Evolutionary conservation across 2,888 invertebrate species (phyloP).

Genomic region (Mallateleia sp.): DNA sequence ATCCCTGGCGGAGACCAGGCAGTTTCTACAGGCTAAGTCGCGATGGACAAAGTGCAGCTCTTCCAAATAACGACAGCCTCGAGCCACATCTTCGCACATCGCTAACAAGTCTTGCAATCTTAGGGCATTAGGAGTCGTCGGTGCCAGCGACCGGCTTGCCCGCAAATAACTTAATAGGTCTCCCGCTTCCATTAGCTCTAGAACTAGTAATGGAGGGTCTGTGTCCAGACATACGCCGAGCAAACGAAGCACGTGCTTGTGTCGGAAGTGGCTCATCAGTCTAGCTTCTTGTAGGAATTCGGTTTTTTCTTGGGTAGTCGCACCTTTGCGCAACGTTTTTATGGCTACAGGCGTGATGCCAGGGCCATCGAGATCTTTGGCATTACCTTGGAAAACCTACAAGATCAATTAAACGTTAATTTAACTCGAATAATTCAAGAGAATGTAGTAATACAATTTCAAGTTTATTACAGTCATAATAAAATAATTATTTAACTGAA

Average conservation of each 20-base stretch:
- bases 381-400: conserved; percentile 96
- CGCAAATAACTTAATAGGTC: conserved; percentile 97
- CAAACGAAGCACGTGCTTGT: conserved; percentile 97
- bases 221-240: conserved; percentile 98
- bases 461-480: too few relatives aligned
- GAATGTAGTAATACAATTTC: not conserved
- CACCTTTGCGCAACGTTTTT: conserved; percentile 98
- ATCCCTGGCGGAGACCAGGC: conserved; percentile 95
- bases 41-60: conserved; percentile 99
- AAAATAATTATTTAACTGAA: not conserved
- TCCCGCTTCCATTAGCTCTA: conserved; percentile 99
- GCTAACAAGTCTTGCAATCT: conserved; percentile 95
- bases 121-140: conserved; percentile 91
- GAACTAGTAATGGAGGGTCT: conserved; percentile 97
- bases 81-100: conserved; percentile 98
- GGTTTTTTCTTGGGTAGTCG: conserved; percentile 96
- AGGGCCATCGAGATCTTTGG: conserved; percentile 92
- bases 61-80: conserved; percentile 98
- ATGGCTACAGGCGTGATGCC: conserved; percentile 95
- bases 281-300: conserved; percentile 99
- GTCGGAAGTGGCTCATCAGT: conserved; percentile 99
- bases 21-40: conserved; percentile 98
- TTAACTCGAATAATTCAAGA: too few relatives aligned
- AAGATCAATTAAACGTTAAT: conserved; percentile 33
- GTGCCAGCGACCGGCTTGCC: conserved; percentile 93